Base-by-base conservation (phyloP, 2,888 invertebrate genomes). In the Apodemia mormo region DNA sequence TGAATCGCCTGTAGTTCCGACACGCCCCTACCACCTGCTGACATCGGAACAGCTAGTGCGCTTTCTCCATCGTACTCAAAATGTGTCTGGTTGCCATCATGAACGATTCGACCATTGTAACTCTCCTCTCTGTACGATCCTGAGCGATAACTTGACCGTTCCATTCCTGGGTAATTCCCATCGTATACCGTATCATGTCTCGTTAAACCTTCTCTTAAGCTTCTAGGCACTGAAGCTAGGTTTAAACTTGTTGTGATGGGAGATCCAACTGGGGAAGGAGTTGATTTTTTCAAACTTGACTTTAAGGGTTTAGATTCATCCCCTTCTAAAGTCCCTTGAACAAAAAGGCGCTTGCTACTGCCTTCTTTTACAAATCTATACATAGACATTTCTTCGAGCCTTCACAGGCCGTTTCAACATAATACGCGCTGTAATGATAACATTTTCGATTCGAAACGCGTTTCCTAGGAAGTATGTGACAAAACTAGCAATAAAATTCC, bases 321-420 rank as follows among this genome's bases (percentile, higher is more conserved):
- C 77, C 95, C 94, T 82, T 96, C 95, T 43, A 95, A 91, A 37
- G 95, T 95, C 64, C 95, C 96, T 87, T 96, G 96, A 78, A 97
- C 95, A 88, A 97, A 97, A 74, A 97, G 94, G 73, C 97, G 95
- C 83, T 94, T 95, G 80, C 94, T 94, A 79, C 88, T 87, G 73
- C 84, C 84, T 85, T 96, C 96, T 88, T 96, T 96, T 76, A 96
- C 96, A 89, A 97, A 97, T 85, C 96, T 95, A 87, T 97, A 97
- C 95, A 97, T 96, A 78, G 94, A 95, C 95, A 95, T 95, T 79
- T 75, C 76, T 78, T 80, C 77, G 83, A 83, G 78, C 86, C 86
- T 85, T 83, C 78, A 82, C 80, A 78, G 85, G 87, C 85, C 84
- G 77, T 75, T 74, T 80, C 79, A 79, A 77, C 92, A 92, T 90